Conservation (phyloP, 1,140 invertebrate species). For the Eulimnadia texana region DNA sequence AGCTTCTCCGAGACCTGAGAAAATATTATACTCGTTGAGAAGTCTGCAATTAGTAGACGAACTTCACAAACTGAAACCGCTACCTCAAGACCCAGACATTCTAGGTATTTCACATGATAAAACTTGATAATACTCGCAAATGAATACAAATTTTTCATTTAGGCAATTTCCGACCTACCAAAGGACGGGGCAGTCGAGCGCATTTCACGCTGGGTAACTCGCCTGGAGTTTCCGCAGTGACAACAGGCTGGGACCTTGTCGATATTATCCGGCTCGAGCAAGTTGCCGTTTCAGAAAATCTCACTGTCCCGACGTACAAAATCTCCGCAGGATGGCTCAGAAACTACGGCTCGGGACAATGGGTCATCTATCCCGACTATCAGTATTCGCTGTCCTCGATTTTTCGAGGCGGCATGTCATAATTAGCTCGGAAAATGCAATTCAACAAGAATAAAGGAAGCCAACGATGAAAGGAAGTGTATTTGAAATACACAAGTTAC, state of each 20-base stretch:
- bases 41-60: no score
- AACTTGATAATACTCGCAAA: background rate
- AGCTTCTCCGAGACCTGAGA: no score
- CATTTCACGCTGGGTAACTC: slow-evolving; percentile 5
- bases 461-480: no score
- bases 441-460: no score
- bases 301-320: background rate
- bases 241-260: slow-evolving; percentile 6
- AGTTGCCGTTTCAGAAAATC: background rate
- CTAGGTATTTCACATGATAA: background rate
- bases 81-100: slow-evolving; percentile 4
- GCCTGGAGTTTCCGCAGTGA: slow-evolving; percentile 1
- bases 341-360: background rate
- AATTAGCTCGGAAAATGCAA: background rate
- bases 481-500: no score
- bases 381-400: background rate
- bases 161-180: slow-evolving; percentile 4
- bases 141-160: background rate
- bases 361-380: background rate
- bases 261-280: slow-evolving; percentile 2
- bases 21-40: no score
- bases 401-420: background rate
- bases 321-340: background rate
- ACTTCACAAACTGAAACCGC: background rate
- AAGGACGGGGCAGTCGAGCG: background rate